A percentile compares a stretch with the other conserved stretches of the same genome.
These are phyloP conservation scores for Hyles lineata DNA, from an alignment of 2,888 invertebrate species.

Conservation along the genomic window DNA sequence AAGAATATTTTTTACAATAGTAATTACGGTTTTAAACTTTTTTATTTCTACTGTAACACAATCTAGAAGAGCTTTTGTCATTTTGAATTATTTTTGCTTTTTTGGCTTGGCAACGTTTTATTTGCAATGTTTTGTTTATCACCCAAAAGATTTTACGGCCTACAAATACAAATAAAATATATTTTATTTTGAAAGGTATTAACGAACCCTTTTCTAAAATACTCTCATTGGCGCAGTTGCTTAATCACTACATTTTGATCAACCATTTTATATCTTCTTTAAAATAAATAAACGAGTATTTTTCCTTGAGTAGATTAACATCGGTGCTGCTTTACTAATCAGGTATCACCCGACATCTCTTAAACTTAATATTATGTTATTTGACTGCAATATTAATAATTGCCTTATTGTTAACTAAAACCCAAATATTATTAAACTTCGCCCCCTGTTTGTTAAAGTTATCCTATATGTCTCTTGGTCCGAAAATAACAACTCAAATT, in stretches of 20 bases:
- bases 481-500: too few species aligned
- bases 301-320: background rate
- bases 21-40: background rate
- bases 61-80: conserved; percentile 7
- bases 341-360: too few species aligned
- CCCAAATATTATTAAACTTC: too few species aligned
- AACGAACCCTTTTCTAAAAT: background rate
- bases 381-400: too few species aligned
- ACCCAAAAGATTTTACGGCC: background rate
- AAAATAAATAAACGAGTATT: background rate
- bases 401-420: too few species aligned
- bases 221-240: conserved; percentile 3
- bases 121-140: conserved; percentile 18
- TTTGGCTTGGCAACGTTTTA: background rate
- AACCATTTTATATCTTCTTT: background rate
- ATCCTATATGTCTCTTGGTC: too few species aligned
- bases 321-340: background rate
- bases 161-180: background rate
- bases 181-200: background rate
- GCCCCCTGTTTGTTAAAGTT: too few species aligned
- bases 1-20: background rate
- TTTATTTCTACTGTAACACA: conserved; percentile 26
- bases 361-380: too few species aligned
- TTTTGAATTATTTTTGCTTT: conserved; percentile 19
- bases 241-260: background rate